phyloP scores from a whole-genome alignment of 2,888 invertebrate species.

The Hydrotaea diabolus region DNA sequence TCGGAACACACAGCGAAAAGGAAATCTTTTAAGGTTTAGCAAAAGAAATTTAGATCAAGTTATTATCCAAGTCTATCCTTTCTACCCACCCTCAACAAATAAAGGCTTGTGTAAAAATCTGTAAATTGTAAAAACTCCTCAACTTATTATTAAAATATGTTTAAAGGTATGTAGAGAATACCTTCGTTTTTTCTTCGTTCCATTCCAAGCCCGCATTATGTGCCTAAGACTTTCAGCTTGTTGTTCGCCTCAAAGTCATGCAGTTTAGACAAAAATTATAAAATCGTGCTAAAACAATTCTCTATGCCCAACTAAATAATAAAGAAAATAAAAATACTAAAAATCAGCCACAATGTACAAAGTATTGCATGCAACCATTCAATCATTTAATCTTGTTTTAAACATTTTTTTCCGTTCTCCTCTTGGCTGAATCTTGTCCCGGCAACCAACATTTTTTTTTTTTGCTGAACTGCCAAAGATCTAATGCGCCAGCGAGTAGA shows the following conservation, averaged over 20 bases:
- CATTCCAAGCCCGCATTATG: neutral
- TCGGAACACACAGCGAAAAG: too few species aligned
- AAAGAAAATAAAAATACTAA: neutral
- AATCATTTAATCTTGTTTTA: slow-evolving; percentile 74
- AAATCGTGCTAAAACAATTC: slow-evolving; percentile 67
- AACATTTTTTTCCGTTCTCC: slow-evolving; percentile 70
- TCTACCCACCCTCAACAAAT: too few species aligned
- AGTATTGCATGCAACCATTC: slow-evolving; percentile 69
- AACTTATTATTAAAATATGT: slow-evolving; percentile 27
- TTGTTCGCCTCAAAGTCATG: slow-evolving; percentile 16
- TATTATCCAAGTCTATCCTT: too few species aligned
- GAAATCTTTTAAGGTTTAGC: too few species aligned
- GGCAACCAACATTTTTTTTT: slow-evolving; percentile 14
- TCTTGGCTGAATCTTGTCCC: neutral
- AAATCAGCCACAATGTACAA: slow-evolving; percentile 47
- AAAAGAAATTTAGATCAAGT: too few species aligned
- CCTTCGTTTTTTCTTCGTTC: slow-evolving; percentile 10
- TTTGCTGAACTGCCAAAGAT: slow-evolving; percentile 12
- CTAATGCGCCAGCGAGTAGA: neutral
- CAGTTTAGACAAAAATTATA: slow-evolving; percentile 38
- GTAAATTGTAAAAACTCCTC: neutral
- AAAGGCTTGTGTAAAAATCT: too few species aligned
- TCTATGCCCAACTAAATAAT: slow-evolving; percentile 29
- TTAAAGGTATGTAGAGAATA: slow-evolving; percentile 51
- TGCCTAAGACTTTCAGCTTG: neutral